A percentile compares a stretch with the other conserved stretches of the same genome.
Evolutionary conservation across 2,888 invertebrate genomes (phyloP).

Genomic region (Andricus curvator): DNA sequence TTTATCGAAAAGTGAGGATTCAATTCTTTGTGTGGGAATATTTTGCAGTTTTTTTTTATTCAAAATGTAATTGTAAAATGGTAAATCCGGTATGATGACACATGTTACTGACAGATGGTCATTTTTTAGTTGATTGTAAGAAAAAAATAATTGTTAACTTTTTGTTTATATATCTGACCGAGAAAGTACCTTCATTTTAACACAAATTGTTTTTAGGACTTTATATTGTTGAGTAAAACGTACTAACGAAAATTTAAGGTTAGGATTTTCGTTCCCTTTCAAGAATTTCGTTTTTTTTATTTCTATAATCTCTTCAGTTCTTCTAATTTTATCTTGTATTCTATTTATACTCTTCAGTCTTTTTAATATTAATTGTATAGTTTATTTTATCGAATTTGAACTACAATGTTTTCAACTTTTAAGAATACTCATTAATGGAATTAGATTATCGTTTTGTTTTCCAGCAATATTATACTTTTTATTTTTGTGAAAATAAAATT

Average conservation of each 20-base stretch:
- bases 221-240: background rate
- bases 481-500: background rate
- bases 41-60: background rate
- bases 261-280: background rate
- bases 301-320: background rate
- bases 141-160: background rate
- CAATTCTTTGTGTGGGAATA: background rate
- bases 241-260: background rate
- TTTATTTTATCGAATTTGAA: background rate
- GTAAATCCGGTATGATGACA: background rate
- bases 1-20: background rate
- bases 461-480: background rate
- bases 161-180: background rate
- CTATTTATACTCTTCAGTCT: background rate
- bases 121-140: background rate
- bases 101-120: conserved; percentile 28
- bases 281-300: background rate
- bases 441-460: background rate
- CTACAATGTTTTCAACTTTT: background rate
- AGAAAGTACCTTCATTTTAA: background rate
- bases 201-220: too few species aligned
- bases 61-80: background rate
- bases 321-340: background rate
- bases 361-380: background rate
- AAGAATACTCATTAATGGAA: background rate